Evolutionary conservation across 2,888 invertebrate genomes (phyloP).

Genomic region (Drosophila gaucha): DNA sequence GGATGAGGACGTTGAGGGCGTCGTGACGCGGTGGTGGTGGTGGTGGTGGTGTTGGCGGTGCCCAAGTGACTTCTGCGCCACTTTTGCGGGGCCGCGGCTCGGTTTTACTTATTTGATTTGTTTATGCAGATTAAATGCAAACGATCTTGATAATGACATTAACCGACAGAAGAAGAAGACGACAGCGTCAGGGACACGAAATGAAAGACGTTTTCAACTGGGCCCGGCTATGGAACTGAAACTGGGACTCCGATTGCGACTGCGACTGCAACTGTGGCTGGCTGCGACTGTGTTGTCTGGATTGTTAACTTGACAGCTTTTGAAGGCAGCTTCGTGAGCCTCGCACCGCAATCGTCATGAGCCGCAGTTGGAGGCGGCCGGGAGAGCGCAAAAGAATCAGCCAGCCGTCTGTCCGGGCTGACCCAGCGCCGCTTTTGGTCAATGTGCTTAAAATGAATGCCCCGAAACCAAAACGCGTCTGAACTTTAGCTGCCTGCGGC

Average conservation of each 20-base stretch:
- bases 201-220: conserved; percentile 52
- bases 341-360: conserved; percentile 65
- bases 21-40: conserved; percentile 37
- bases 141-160: conserved; percentile 84
- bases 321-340: conserved; percentile 76
- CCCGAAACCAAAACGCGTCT: conserved; percentile 64
- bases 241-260: conserved; percentile 15
- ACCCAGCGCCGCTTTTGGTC: conserved; percentile 71
- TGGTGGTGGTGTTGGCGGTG: conserved; percentile 28
- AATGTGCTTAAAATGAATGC: conserved; percentile 73
- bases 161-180: conserved; percentile 80
- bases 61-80: conserved; percentile 70
- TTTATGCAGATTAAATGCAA: conserved; percentile 83
- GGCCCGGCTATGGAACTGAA: conserved; percentile 26
- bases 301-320: conserved; percentile 83
- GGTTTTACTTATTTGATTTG: conserved; percentile 79
- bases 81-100: conserved; percentile 59
- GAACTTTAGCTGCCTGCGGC: conserved; percentile 57
- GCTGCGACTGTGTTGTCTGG: conserved; percentile 61
- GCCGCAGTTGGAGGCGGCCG: conserved; percentile 8
- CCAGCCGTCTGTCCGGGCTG: conserved; percentile 44
- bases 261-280: conserved; percentile 26
- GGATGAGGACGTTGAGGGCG: conserved; percentile 35
- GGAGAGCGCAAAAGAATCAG: conserved; percentile 1
- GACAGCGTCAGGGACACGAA: conserved; percentile 58